Conservation (phyloP, 2,797 vertebrate species). For the Sciurus carolinensis region DNA sequence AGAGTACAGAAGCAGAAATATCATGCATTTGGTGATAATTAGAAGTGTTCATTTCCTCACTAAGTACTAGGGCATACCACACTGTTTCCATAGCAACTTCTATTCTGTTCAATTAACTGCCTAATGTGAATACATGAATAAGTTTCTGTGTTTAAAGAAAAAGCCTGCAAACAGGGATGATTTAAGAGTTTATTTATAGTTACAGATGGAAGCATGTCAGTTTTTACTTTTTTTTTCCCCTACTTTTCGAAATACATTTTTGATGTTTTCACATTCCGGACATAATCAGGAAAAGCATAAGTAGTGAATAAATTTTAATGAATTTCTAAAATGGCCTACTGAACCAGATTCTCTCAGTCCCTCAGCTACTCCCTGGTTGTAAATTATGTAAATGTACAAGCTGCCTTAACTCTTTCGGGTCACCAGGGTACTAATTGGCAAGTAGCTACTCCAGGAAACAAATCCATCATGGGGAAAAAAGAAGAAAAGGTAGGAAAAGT, state of each 20-base stretch:
- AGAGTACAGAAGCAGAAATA: slow-evolving; percentile 79
- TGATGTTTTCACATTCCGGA: slow-evolving; percentile 70
- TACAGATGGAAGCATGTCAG: neutral
- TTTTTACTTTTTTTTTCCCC: slow-evolving; percentile 63
- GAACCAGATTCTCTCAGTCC: slow-evolving; percentile 78
- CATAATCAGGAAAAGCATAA: slow-evolving; percentile 69
- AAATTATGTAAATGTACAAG: slow-evolving; percentile 84
- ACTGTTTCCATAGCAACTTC: slow-evolving; percentile 90
- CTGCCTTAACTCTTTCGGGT: slow-evolving; percentile 82
- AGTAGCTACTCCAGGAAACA: slow-evolving; percentile 56
- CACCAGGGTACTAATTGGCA: slow-evolving; percentile 73
- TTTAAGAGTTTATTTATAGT: slow-evolving; percentile 71
- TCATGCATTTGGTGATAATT: slow-evolving; percentile 89
- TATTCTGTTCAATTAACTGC: slow-evolving; percentile 88
- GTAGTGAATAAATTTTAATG: slow-evolving; percentile 74
- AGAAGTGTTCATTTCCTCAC: slow-evolving; percentile 87
- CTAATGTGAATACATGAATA: slow-evolving; percentile 90
- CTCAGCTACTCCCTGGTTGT: slow-evolving; percentile 75
- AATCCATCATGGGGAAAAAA: neutral
- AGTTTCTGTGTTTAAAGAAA: slow-evolving; percentile 85
- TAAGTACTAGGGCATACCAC: slow-evolving; percentile 80
- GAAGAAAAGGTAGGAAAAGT: neutral
- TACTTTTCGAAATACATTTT: slow-evolving; percentile 68
- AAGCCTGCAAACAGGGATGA: slow-evolving; percentile 78
- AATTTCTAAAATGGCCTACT: slow-evolving; percentile 77